These are phyloP conservation scores for Agapornis roseicollis DNA, from an alignment of 2,113 vertebrate genomes.

Conservation along the genomic window DNA sequence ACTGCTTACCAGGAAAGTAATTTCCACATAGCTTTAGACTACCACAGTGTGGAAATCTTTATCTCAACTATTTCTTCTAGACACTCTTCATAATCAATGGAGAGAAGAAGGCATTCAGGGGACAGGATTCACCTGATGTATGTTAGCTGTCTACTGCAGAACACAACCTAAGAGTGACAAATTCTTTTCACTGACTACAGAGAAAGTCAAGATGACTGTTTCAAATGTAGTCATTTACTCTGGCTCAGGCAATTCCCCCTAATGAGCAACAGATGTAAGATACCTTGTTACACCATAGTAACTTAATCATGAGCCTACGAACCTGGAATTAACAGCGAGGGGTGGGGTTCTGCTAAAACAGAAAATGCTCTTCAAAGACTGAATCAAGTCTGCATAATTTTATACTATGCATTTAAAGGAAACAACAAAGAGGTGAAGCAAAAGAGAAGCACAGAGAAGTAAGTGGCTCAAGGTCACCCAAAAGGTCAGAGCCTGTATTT, in stretches of 20 bases:
- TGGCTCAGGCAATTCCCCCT: conserved; percentile 2
- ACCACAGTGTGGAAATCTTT: not conserved
- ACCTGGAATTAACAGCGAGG: conserved; percentile 8
- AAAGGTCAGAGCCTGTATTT: not conserved
- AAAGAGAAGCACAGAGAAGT: not conserved
- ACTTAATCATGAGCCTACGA: conserved; percentile 32
- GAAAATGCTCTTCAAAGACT: not conserved
- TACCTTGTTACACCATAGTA: conserved; percentile 9
- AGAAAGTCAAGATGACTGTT: conserved; percentile 13
- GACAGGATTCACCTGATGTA: not conserved
- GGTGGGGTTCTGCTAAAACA: not conserved
- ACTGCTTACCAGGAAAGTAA: not conserved
- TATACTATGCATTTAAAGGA: not conserved
- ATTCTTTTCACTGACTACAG: not conserved
- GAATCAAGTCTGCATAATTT: not conserved
- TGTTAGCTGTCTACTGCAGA: not conserved
- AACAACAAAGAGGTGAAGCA: not conserved
- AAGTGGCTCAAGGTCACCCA: not conserved
- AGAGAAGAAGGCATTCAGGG: not conserved
- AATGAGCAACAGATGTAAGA: conserved; percentile 40
- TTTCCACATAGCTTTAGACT: not conserved
- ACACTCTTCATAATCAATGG: not conserved
- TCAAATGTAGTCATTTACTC: conserved; percentile 16
- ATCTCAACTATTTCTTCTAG: not conserved
- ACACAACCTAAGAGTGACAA: not conserved